Evolutionary conservation across 1,140 invertebrate species (phyloP), one percentile per base, ranked within the genome.

Genomic region (Formica selysi): DNA sequence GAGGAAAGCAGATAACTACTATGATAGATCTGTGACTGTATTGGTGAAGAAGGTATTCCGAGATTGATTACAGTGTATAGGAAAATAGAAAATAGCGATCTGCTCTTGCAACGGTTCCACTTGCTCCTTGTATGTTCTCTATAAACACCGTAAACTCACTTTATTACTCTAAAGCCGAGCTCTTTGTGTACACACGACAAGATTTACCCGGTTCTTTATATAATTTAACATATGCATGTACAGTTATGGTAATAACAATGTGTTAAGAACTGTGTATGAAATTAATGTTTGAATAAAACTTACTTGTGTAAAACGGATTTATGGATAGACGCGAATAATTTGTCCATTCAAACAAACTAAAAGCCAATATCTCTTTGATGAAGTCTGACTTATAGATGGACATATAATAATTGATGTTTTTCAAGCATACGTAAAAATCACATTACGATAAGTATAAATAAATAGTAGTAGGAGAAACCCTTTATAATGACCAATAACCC

Each of bases 71-170:
- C 90, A 89, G 91, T 94, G 93, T 91, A 93, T 93, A 89, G 92
- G 91, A 91, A 92, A 91, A 92, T 92, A 93, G 88, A 92, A 92
- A 91, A 92, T 93, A 91, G 89, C 86, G 89, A 91, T 93, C 92
- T 93, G 93, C 81, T 95, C 93, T 90, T 91, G 92, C 89, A 93
- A 87, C 57, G 92, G 88, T 87, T 94, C 94, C 94, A 93, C 90
- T 86, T 94, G 94, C 87, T 95, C 93, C 93, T 95, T 91, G 90
- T 92, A 89, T 87, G 89, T 92, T 89, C 86, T 94, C 95, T 95
- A 94, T 91, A 95, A 95, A 95, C 88, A 92, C 93, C 93, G 92
- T 90, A 94, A 83, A 95, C 93, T 93, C 93, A 94, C 87, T 85
- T 92, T 94, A 90, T 94, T 94, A 95, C 86, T 92, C 89, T 89